A percentile compares a stretch with the other conserved stretches of the same genome.
Conservation (phyloP, 1,140 invertebrate genomes). For the Sycobia sp. region DNA sequence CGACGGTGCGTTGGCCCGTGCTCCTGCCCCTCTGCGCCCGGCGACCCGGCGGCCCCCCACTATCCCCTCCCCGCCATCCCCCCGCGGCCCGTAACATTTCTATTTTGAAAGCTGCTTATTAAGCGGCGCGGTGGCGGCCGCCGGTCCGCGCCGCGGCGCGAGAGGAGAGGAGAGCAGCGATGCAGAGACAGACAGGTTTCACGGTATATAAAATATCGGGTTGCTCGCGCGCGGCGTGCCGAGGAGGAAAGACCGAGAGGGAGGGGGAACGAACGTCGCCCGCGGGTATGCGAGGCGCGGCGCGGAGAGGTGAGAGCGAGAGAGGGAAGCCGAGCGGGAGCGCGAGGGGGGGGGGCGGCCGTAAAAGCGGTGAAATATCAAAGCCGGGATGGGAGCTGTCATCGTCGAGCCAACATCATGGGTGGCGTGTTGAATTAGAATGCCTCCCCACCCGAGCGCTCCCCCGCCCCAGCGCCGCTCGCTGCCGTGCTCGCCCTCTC, state of each 20-base stretch:
- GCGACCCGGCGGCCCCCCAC: conserved; percentile 6
- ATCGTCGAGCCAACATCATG: conserved; percentile 69
- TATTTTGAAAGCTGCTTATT: conserved; percentile 65
- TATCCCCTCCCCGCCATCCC: conserved; percentile 30
- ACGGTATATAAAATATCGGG: conserved; percentile 61
- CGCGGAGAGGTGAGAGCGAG: conserved; percentile 10
- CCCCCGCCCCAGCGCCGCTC: conserved; percentile 28
- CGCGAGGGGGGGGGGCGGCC: conserved; percentile 46
- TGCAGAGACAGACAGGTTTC: conserved; percentile 62
- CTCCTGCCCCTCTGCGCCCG: not conserved
- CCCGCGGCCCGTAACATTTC: conserved; percentile 62
- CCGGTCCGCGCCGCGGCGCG: too few relatives aligned
- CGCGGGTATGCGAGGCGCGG: not conserved
- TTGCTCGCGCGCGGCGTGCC: conserved; percentile 49
- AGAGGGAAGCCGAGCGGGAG: conserved; percentile 37
- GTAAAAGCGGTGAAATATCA: conserved; percentile 67
- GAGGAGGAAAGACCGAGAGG: conserved; percentile 12
- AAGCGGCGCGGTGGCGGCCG: conserved; percentile 50
- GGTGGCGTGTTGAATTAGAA: conserved; percentile 69
- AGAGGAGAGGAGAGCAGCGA: too few relatives aligned
- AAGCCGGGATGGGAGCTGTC: conserved; percentile 68
- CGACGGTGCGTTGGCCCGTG: conserved; percentile 32
- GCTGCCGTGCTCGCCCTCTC: conserved; percentile 53
- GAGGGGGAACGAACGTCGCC: not conserved
- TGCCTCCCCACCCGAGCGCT: conserved; percentile 50